A percentile compares a stretch with the other conserved stretches of the same genome.
phyloP scores from a whole-genome alignment of 2,113 vertebrate genomes.

The Himantopus leucocephalus region DNA sequence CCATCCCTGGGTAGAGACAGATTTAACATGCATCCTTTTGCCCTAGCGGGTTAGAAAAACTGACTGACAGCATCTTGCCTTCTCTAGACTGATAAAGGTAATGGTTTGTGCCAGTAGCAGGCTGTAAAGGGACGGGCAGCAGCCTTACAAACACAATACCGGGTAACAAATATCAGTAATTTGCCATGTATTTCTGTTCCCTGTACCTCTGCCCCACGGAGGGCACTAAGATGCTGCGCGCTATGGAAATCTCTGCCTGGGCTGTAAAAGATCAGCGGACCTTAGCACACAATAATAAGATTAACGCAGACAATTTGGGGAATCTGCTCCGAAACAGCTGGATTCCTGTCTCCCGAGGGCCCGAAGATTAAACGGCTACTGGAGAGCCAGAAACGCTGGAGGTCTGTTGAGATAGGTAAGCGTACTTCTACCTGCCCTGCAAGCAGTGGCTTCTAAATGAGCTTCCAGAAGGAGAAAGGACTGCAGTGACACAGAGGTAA shows the following conservation, averaged over 20 bases:
- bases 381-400: background rate
- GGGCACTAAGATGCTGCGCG: background rate
- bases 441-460: background rate
- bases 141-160: background rate
- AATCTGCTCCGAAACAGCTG: background rate
- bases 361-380: background rate
- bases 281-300: background rate
- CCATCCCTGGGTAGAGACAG: background rate
- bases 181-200: background rate
- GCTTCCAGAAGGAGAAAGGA: background rate
- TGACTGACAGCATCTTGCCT: background rate
- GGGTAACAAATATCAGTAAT: background rate
- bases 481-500: background rate
- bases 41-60: background rate
- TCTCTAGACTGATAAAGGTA: background rate
- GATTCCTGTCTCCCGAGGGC: background rate
- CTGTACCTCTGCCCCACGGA: background rate
- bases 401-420: background rate
- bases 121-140: background rate
- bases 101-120: background rate
- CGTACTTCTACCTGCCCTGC: background rate
- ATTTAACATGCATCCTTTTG: slow-evolving; percentile 1
- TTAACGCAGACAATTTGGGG: background rate
- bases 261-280: background rate
- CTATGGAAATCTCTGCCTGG: background rate